These are phyloP conservation scores for Stictocephala bisonia DNA, from an alignment of 2,888 invertebrate species.

Conservation along the genomic window DNA sequence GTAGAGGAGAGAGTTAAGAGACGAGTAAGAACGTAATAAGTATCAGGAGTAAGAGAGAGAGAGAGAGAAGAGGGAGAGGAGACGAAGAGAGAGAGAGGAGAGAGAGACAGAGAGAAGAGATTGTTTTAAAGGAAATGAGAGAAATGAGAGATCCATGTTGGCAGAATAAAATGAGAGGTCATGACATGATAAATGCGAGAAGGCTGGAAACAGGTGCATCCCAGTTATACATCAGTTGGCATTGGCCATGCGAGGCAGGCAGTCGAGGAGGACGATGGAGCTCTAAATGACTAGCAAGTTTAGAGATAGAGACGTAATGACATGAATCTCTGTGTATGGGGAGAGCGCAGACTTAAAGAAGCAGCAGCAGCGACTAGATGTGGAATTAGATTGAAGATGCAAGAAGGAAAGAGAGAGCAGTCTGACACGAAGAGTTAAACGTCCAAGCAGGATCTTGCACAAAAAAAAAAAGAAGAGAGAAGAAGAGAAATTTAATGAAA, in stretches of 20 bases:
- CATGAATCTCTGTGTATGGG: neutral
- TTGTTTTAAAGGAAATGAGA: neutral
- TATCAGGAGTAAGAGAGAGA: slow-evolving; percentile 4
- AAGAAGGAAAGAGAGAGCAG: neutral
- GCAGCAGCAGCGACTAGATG: neutral
- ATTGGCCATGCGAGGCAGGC: neutral
- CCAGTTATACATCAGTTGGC: neutral
- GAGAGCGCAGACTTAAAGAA: neutral
- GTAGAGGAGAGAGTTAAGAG: neutral
- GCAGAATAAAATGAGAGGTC: neutral
- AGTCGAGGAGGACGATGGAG: neutral
- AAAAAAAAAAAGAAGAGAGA: too few relatives aligned
- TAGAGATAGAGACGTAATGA: neutral
- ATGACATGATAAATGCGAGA: neutral
- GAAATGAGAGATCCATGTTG: neutral
- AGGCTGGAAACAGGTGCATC: neutral
- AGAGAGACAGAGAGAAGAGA: neutral
- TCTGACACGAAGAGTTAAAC: too few relatives aligned
- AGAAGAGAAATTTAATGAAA: too few relatives aligned
- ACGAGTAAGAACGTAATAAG: neutral
- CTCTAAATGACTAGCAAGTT: neutral
- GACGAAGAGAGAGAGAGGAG: neutral
- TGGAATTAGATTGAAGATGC: neutral
- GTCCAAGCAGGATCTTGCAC: too few relatives aligned
- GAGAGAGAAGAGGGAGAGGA: slow-evolving; percentile 1